A percentile compares a stretch with the other conserved stretches of the same genome.
These are phyloP conservation scores for Drosophila subquinaria DNA, from an alignment of 2,888 invertebrate species.

Conservation along the genomic window DNA sequence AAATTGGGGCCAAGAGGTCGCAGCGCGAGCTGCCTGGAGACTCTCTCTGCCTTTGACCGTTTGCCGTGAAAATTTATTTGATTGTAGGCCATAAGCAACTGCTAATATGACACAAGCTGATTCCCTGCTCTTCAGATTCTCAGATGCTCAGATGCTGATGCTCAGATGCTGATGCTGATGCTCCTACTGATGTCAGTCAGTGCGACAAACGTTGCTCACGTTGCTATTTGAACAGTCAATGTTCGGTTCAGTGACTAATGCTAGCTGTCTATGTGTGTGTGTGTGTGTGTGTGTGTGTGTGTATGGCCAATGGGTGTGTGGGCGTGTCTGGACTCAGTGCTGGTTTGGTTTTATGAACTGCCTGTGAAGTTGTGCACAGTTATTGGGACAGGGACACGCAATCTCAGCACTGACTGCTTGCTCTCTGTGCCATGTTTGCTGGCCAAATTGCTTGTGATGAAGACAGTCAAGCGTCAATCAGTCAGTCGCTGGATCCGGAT, in stretches of 20 bases:
- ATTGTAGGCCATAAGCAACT: conserved; percentile 77
- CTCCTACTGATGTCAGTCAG: conserved; percentile 21
- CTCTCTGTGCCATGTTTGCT: conserved; percentile 57
- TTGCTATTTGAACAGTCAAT: conserved; percentile 48
- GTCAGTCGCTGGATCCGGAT: conserved; percentile 44
- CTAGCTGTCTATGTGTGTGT: conserved; percentile 20
- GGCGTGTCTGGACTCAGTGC: conserved; percentile 54
- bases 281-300: conserved; percentile 15
- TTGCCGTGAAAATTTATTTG: conserved; percentile 79
- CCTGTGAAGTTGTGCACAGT: conserved; percentile 65
- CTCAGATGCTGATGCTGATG: conserved; percentile 17
- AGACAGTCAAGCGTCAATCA: conserved; percentile 80
- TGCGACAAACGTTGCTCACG: conserved; percentile 41
- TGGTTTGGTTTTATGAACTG: conserved; percentile 77
- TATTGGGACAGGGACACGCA: conserved; percentile 58
- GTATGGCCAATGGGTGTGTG: conserved; percentile 11
- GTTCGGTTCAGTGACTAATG: conserved; percentile 61
- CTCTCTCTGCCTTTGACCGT: conserved; percentile 66
- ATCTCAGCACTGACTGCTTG: conserved; percentile 60
- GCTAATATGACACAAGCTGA: conserved; percentile 76
- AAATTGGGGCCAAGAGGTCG: conserved; percentile 60
- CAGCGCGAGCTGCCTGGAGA: not conserved
- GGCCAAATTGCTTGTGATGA: conserved; percentile 81
- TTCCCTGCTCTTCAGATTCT: conserved; percentile 24
- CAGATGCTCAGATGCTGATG: conserved; percentile 3